Conservation (phyloP, 2,113 vertebrate species). For the Chloropsis cyanopogon region DNA sequence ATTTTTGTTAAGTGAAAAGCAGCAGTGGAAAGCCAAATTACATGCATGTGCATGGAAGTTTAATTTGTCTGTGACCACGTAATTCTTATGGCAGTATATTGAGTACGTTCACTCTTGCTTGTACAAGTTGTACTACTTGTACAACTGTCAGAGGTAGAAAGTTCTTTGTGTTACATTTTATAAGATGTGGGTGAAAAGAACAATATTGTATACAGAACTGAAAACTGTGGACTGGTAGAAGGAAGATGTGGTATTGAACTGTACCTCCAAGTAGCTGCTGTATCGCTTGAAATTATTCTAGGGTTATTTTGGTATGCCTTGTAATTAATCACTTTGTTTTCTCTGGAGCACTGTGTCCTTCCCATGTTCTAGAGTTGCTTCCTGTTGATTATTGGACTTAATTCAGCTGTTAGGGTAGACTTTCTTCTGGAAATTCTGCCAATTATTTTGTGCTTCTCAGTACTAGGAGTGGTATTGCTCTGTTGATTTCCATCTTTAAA, state of each 20-base stretch:
- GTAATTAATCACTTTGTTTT: neutral
- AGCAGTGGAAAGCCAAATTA: neutral
- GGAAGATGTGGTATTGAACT: neutral
- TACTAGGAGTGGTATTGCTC: neutral
- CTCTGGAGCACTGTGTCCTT: neutral
- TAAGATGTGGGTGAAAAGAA: neutral
- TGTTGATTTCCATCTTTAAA: conserved; percentile 7
- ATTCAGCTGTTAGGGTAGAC: neutral
- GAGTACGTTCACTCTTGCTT: neutral
- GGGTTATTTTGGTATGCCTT: neutral
- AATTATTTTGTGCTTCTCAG: neutral
- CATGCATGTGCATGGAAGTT: neutral
- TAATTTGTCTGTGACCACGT: neutral
- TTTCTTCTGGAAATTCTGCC: neutral
- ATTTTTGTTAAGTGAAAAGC: neutral
- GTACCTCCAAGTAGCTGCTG: neutral
- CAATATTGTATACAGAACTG: neutral
- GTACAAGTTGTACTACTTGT: neutral
- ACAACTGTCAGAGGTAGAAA: neutral
- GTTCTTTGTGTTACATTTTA: neutral
- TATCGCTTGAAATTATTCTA: neutral
- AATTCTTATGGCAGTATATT: neutral
- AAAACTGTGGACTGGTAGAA: neutral
- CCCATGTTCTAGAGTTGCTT: neutral
- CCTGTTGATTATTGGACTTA: neutral